Percentiles rank a stretch among this genome's conserved stretches.
These are phyloP conservation scores for Corynorhinus townsendii DNA, from an alignment of 2,113 vertebrate species.

Conservation along the genomic window DNA sequence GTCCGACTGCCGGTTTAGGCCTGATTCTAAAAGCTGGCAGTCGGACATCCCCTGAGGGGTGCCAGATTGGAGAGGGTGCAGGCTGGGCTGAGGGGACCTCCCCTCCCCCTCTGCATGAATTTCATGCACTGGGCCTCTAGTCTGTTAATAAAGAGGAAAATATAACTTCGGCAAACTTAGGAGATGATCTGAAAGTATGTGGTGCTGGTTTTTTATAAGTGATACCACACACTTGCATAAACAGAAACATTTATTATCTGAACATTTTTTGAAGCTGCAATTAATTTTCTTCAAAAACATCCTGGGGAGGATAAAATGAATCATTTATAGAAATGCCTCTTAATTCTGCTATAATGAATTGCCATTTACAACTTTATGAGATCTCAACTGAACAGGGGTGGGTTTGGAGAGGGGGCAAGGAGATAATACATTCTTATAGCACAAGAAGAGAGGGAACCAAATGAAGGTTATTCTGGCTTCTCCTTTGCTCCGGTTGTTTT, in stretches of 20 bases:
- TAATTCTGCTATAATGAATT: neutral
- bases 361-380: neutral
- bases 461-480: neutral
- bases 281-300: neutral
- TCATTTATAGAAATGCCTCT: neutral
- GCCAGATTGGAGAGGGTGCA: no score
- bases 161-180: neutral
- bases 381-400: rapidly evolving
- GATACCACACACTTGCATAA: neutral
- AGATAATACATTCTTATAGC: neutral
- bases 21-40: no score
- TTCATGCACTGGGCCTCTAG: no score
- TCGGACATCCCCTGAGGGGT: no score
- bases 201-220: neutral
- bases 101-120: no score
- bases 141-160: neutral
- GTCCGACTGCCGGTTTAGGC: no score
- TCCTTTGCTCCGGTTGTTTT: neutral
- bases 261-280: neutral
- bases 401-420: neutral
- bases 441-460: neutral
- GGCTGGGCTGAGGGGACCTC: no score
- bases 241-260: neutral
- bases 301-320: neutral
- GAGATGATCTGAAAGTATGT: neutral